Conservation (phyloP, 2,113 vertebrate genomes). For the Sinocyclocheilus rhinocerous region DNA sequence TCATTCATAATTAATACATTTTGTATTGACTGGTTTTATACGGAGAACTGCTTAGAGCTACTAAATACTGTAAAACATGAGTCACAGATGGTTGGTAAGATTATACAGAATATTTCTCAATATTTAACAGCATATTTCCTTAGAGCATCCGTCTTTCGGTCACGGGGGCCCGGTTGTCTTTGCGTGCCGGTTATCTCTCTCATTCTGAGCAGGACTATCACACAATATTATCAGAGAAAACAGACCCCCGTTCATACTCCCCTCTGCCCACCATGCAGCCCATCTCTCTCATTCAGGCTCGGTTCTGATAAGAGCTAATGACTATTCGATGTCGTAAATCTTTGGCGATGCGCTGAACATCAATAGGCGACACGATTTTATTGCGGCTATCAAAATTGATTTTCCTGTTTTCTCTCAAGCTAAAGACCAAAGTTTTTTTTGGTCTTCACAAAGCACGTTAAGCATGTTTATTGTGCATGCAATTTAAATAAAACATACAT, state of each 20-base stretch:
- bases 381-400: slow-evolving; percentile 19
- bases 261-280: not conserved
- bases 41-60: not conserved
- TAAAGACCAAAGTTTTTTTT: not conserved
- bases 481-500: not conserved
- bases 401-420: slow-evolving; percentile 11
- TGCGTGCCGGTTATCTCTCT: slow-evolving; percentile 33
- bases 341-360: slow-evolving; percentile 20
- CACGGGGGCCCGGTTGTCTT: not conserved
- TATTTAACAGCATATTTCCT: not conserved
- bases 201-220: slow-evolving; percentile 26
- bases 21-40: not conserved
- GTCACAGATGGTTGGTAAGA: not conserved
- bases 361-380: slow-evolving; percentile 17
- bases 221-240: slow-evolving; percentile 46
- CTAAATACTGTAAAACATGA: not conserved
- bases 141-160: not conserved
- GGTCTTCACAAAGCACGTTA: not conserved
- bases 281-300: slow-evolving; percentile 37
- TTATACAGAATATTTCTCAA: not conserved
- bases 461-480: not conserved
- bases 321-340: slow-evolving; percentile 27
- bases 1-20: not conserved
- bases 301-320: slow-evolving; percentile 44
- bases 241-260: slow-evolving; percentile 14